Evolutionary conservation across 2,113 vertebrate genomes (phyloP).

Genomic region (Mionectes macconnelli): DNA sequence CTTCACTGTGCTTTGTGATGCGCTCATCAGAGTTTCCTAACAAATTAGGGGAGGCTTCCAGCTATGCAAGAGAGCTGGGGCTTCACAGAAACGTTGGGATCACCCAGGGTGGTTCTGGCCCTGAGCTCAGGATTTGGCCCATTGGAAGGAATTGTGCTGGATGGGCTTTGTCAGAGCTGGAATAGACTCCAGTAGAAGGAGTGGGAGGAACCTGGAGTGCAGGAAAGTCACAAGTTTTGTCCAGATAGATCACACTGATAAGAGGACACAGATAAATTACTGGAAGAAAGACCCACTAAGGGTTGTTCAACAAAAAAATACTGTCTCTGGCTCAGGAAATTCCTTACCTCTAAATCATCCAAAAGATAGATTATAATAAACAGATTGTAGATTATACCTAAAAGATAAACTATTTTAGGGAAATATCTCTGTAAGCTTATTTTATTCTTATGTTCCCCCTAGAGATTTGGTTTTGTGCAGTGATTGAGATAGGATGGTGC

Average conservation of each 20-base stretch:
- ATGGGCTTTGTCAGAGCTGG: not conserved
- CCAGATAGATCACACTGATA: not conserved
- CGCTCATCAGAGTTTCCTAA: not conserved
- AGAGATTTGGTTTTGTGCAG: not conserved
- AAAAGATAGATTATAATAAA: not conserved
- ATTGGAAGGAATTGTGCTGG: not conserved
- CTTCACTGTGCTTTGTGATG: not conserved
- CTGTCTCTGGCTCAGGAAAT: not conserved
- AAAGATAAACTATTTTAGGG: not conserved
- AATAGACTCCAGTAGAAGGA: not conserved
- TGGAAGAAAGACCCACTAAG: not conserved
- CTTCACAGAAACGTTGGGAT: rapidly evolving
- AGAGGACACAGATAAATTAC: not conserved
- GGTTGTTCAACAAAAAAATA: not conserved
- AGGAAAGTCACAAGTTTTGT: not conserved
- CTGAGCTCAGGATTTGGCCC: not conserved
- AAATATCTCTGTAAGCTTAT: not conserved
- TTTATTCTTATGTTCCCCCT: not conserved
- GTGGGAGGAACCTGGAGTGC: not conserved
- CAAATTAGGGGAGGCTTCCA: not conserved
- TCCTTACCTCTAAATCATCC: not conserved
- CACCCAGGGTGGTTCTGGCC: not conserved
- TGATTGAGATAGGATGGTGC: not conserved
- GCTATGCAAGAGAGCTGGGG: not conserved
- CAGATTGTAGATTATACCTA: not conserved